phyloP scores from a whole-genome alignment of 1,140 invertebrate genomes.

The Drosophila pseudoananassae region DNA sequence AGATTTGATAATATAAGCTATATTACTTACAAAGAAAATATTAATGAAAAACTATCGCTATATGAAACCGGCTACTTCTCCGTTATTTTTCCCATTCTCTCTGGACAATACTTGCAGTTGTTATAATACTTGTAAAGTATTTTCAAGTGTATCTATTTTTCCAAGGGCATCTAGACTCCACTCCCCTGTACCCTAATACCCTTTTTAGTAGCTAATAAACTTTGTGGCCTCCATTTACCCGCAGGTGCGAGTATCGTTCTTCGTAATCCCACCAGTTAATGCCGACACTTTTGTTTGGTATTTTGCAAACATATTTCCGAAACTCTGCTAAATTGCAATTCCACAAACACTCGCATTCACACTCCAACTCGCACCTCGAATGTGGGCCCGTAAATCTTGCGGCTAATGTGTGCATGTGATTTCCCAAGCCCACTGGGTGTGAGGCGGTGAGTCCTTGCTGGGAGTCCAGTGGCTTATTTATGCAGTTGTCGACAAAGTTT shows the following conservation, averaged over 20 bases:
- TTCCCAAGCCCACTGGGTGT: neutral
- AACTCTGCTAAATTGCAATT: slow-evolving; percentile 45
- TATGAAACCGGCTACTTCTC: too few species aligned
- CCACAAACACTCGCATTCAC: neutral
- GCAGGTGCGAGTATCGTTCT: slow-evolving; percentile 39
- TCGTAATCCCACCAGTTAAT: slow-evolving; percentile 10
- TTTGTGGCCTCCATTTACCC: slow-evolving; percentile 1
- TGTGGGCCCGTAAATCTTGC: slow-evolving; percentile 41
- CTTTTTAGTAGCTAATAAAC: slow-evolving; percentile 41
- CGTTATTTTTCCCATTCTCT: too few species aligned
- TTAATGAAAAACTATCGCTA: too few species aligned
- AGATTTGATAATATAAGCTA: too few species aligned
- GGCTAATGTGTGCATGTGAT: slow-evolving; percentile 44
- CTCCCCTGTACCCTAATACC: neutral
- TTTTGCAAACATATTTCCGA: slow-evolving; percentile 48
- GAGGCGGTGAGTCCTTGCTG: neutral
- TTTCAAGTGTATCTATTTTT: neutral
- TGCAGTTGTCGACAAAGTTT: slow-evolving; percentile 59
- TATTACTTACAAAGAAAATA: too few species aligned
- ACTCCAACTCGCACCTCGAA: neutral
- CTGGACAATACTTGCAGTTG: too few species aligned
- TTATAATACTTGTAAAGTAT: too few species aligned
- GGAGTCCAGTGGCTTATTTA: slow-evolving; percentile 34
- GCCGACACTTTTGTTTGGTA: slow-evolving; percentile 32
- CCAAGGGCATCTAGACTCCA: neutral